Percentiles rank a stretch among this genome's conserved stretches.
These are phyloP conservation scores for Capricornis sumatraensis DNA, from an alignment of 2,113 vertebrate species.

Conservation along the genomic window DNA sequence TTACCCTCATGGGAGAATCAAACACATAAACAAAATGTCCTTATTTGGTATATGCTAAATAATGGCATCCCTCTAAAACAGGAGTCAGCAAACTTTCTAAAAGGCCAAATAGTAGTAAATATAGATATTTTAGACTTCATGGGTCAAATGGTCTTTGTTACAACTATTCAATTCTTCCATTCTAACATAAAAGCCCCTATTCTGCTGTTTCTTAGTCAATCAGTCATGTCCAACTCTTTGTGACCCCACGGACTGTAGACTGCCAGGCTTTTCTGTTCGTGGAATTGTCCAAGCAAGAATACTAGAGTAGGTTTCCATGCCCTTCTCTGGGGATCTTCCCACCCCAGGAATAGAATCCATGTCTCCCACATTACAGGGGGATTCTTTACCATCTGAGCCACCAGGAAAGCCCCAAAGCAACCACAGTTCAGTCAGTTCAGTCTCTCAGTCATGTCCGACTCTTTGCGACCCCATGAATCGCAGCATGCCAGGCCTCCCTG, in stretches of 20 bases:
- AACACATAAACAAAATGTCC: background rate
- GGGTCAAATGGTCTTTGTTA: background rate
- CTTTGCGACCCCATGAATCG: no score
- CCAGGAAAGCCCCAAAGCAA: background rate
- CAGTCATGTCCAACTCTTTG: background rate
- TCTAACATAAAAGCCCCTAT: background rate
- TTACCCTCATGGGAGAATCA: background rate
- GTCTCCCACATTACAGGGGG: background rate
- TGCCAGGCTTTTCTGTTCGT: background rate
- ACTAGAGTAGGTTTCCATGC: background rate
- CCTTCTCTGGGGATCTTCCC: background rate
- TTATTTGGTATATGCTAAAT: background rate
- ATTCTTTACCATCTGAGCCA: background rate
- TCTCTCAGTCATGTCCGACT: no score
- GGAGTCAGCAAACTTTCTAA: background rate
- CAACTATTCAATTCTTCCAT: background rate
- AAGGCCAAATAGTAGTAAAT: background rate
- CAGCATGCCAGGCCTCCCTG: no score
- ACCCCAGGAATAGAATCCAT: background rate
- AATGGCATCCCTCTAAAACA: background rate
- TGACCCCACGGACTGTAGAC: background rate
- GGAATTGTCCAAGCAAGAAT: background rate
- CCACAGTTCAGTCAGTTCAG: background rate
- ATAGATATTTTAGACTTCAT: background rate
- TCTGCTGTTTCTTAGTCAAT: background rate